Percentiles rank a stretch among this genome's conserved stretches.
Evolutionary conservation across 2,888 invertebrate genomes (phyloP).

Genomic region (Drosophila anomelani): DNA sequence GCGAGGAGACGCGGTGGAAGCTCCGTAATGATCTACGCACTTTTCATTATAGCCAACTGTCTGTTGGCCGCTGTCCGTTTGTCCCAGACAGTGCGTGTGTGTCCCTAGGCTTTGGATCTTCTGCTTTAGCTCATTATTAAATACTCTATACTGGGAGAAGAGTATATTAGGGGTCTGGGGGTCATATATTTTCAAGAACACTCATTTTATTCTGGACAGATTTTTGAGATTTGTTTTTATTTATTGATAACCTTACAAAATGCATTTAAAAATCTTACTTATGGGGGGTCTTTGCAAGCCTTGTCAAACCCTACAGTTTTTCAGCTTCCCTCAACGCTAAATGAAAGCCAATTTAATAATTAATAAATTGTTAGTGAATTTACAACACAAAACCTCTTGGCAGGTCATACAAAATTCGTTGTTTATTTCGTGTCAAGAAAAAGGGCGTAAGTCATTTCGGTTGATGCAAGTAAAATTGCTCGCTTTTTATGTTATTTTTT

Average conservation of each 20-base stretch:
- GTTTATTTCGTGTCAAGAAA: neutral
- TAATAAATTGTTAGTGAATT: neutral
- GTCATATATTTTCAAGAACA: neutral
- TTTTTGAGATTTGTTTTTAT: too few relatives aligned
- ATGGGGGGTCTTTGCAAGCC: too few relatives aligned
- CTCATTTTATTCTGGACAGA: too few relatives aligned
- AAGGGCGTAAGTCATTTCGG: conserved; percentile 2
- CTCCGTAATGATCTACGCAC: conserved; percentile 66
- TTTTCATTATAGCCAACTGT: conserved; percentile 62
- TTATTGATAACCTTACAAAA: too few relatives aligned
- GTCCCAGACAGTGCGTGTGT: conserved; percentile 28
- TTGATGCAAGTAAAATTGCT: conserved; percentile 41
- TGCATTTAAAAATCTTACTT: too few relatives aligned
- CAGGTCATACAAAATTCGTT: conserved; percentile 9
- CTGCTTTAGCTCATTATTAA: conserved; percentile 13
- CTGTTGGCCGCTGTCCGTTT: conserved; percentile 17
- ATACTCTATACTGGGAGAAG: neutral
- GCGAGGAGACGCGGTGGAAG: conserved; percentile 46
- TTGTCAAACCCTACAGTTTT: too few relatives aligned
- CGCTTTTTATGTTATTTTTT: conserved; percentile 30
- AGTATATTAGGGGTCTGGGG: neutral
- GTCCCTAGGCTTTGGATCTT: conserved; percentile 11
- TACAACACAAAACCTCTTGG: rapidly evolving
- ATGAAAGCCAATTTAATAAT: too few relatives aligned
- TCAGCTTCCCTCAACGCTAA: too few relatives aligned